Conservation (phyloP, 2,888 invertebrate species). For the Pseudanteris insignis region DNA sequence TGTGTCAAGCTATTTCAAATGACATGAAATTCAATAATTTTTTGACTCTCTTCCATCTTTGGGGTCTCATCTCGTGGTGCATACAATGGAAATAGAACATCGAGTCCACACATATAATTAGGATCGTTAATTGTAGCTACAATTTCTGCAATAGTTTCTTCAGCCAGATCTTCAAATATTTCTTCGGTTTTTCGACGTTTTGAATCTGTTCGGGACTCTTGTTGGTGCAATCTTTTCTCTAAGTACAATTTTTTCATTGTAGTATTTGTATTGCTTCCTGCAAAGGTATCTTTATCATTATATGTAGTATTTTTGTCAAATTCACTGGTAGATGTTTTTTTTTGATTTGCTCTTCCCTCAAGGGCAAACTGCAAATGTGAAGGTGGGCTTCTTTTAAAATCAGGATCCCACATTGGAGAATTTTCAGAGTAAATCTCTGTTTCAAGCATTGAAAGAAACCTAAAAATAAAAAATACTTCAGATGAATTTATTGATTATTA, state of each 20-base stretch:
- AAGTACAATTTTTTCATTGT: slow-evolving; percentile 65
- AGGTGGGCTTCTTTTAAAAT: slow-evolving; percentile 80
- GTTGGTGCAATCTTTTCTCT: slow-evolving; percentile 50
- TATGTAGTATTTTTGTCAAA: slow-evolving; percentile 61
- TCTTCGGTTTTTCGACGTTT: slow-evolving; percentile 65
- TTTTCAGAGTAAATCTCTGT: slow-evolving; percentile 85
- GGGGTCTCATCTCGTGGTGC: slow-evolving; percentile 91
- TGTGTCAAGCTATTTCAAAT: slow-evolving; percentile 91
- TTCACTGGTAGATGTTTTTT: too few species aligned
- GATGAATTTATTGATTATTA: too few species aligned
- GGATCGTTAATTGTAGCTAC: slow-evolving; percentile 85
- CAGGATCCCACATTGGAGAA: slow-evolving; percentile 94
- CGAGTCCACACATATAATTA: slow-evolving; percentile 84
- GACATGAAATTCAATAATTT: slow-evolving; percentile 92
- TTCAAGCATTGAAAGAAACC: slow-evolving; percentile 87
- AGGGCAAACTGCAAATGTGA: slow-evolving; percentile 73
- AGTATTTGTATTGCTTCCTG: slow-evolving; percentile 74
- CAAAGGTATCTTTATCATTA: slow-evolving; percentile 76
- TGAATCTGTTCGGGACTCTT: slow-evolving; percentile 56
- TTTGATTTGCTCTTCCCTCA: slow-evolving; percentile 69
- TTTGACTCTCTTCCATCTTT: slow-evolving; percentile 86
- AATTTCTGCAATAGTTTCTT: slow-evolving; percentile 82
- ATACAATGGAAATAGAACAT: slow-evolving; percentile 83
- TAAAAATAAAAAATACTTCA: too few species aligned
- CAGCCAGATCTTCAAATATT: slow-evolving; percentile 77